phyloP scores from a whole-genome alignment of 1,140 invertebrate species.

The Potamilus streckersoni region DNA sequence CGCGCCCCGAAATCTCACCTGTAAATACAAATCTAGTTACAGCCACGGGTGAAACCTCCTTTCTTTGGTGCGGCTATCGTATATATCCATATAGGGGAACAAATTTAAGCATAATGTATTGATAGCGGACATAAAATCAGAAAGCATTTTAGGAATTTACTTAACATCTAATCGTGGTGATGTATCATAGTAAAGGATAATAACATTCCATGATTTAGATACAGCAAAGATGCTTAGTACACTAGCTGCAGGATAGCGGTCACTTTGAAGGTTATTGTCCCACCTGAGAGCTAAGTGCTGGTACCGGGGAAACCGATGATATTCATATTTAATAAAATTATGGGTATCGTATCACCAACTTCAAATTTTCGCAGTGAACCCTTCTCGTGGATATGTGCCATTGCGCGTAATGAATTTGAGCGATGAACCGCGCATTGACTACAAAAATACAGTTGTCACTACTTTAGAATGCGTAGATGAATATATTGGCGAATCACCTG shows the following conservation, averaged over 20 bases:
- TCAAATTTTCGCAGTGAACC: too few species aligned
- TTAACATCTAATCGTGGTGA: not conserved
- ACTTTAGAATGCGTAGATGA: too few species aligned
- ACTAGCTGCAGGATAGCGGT: not conserved
- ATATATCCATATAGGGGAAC: not conserved
- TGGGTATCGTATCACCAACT: not conserved
- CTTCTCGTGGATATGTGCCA: slow-evolving; percentile 8
- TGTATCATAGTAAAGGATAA: slow-evolving; percentile 1
- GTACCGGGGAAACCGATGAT: slow-evolving; percentile 1
- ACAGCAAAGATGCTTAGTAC: not conserved
- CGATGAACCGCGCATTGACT: too few species aligned
- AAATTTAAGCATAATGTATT: slow-evolving; percentile 7
- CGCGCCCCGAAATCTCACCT: too few species aligned
- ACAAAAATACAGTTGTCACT: too few species aligned
- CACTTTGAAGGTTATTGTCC: too few species aligned
- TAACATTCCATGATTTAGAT: slow-evolving; percentile 10
- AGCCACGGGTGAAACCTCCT: too few species aligned
- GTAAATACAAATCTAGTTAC: too few species aligned
- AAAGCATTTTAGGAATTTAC: slow-evolving; percentile 6
- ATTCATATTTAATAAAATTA: not conserved
- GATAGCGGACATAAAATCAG: slow-evolving; percentile 5
- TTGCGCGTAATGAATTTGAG: not conserved
- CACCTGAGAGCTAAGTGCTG: not conserved
- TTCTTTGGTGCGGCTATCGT: not conserved
- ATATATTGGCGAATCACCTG: too few species aligned